Percentiles rank a stretch among this genome's conserved stretches.
phyloP scores from a whole-genome alignment of 2,888 invertebrate genomes.

The Diarsia brunnea region DNA sequence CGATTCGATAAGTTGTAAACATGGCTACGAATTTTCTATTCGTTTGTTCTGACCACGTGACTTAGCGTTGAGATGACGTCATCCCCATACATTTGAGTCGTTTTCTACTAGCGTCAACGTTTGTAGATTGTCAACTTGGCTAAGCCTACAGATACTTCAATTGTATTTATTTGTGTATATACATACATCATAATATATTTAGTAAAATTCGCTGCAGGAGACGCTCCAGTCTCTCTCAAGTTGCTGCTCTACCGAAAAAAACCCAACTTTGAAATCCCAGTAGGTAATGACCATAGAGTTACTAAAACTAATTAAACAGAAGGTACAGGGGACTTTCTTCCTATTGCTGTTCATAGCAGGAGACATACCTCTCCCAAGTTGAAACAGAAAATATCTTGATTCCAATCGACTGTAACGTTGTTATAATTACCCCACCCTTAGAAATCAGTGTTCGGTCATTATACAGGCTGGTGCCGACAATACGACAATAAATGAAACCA shows the following conservation, averaged over 20 bases:
- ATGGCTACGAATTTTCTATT: too few species aligned
- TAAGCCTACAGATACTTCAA: too few species aligned
- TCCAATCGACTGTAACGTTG: neutral
- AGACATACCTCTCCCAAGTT: conserved; percentile 29
- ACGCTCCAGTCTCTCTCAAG: neutral
- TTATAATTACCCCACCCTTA: neutral
- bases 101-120: too few species aligned
- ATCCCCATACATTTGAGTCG: too few species aligned
- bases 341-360: conserved; percentile 10
- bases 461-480: too few species aligned
- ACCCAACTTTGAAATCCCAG: neutral
- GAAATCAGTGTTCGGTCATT: neutral
- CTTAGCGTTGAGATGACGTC: too few species aligned
- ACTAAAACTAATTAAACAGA: neutral
- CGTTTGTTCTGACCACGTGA: too few species aligned
- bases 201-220: neutral
- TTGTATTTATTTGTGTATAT: too few species aligned
- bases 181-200: too few species aligned
- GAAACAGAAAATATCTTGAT: neutral
- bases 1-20: too few species aligned
- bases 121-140: too few species aligned
- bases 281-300: neutral
- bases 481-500: too few species aligned
- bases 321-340: neutral
- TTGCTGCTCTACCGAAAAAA: neutral